A percentile compares a stretch with the other conserved stretches of the same genome.
Conservation (phyloP, 2,113 vertebrate genomes). For the Reinhardtius hippoglossoides region DNA sequence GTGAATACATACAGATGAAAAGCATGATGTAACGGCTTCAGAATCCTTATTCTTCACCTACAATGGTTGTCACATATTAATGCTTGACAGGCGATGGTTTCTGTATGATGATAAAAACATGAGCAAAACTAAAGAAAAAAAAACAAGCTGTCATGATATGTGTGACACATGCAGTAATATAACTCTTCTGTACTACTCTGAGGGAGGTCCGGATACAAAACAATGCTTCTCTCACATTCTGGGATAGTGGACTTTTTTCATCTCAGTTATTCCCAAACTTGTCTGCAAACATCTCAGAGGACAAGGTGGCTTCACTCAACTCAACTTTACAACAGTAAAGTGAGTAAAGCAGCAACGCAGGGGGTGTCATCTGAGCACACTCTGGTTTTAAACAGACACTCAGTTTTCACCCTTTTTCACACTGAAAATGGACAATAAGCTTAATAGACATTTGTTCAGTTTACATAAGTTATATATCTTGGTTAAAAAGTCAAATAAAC, state of each 20-base stretch:
- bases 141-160: neutral
- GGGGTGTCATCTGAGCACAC: neutral
- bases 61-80: neutral
- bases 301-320: neutral
- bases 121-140: neutral
- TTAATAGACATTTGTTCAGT: neutral
- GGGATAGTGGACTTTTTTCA: neutral
- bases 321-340: neutral
- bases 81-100: neutral
- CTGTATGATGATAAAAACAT: conserved; percentile 19
- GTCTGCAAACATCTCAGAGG: neutral
- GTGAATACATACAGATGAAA: neutral
- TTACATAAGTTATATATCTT: no score
- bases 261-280: neutral
- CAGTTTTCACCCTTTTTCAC: neutral
- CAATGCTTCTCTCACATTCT: neutral
- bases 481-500: no score
- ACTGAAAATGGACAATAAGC: neutral
- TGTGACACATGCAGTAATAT: neutral
- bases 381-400: neutral
- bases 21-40: neutral
- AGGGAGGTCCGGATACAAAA: neutral
- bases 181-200: neutral
- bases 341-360: neutral
- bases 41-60: neutral